Evolutionary conservation across 2,113 vertebrate genomes (phyloP).

Genomic region (Columba janthina): DNA sequence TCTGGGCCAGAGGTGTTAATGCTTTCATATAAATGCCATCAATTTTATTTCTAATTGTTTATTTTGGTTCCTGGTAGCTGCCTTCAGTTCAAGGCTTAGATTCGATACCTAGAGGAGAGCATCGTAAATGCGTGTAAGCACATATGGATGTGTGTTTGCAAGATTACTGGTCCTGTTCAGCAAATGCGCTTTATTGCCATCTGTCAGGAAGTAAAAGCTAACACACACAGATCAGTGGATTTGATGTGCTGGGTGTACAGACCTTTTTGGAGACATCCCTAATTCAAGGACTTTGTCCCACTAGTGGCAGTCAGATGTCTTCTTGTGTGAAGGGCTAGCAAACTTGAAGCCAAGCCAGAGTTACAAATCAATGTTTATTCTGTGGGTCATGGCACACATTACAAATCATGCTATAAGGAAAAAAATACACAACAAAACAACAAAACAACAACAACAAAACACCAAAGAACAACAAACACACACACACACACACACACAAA

Average conservation of each 20-base stretch:
- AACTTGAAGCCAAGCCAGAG: not conserved
- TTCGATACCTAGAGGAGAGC: not conserved
- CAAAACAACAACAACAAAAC: too few species aligned
- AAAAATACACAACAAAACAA: too few species aligned
- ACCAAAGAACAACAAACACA: too few species aligned
- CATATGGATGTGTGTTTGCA: not conserved
- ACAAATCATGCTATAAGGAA: not conserved
- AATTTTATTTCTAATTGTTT: not conserved
- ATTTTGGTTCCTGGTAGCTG: not conserved
- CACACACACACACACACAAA: too few species aligned
- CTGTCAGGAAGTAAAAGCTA: not conserved
- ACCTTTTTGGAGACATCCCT: rapidly evolving
- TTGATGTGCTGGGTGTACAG: not conserved
- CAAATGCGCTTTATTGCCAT: not conserved
- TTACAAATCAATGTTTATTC: not conserved
- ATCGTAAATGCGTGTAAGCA: not conserved
- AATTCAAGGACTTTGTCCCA: not conserved
- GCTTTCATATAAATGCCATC: not conserved
- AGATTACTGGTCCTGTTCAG: not conserved
- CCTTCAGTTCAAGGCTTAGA: not conserved
- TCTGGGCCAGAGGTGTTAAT: not conserved
- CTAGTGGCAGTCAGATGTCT: not conserved
- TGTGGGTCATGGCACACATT: not conserved
- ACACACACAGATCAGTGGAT: not conserved
- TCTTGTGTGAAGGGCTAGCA: not conserved